These are phyloP conservation scores for Acestrorhynchus altus DNA, from an alignment of 2,797 vertebrate species.

Conservation along the genomic window DNA sequence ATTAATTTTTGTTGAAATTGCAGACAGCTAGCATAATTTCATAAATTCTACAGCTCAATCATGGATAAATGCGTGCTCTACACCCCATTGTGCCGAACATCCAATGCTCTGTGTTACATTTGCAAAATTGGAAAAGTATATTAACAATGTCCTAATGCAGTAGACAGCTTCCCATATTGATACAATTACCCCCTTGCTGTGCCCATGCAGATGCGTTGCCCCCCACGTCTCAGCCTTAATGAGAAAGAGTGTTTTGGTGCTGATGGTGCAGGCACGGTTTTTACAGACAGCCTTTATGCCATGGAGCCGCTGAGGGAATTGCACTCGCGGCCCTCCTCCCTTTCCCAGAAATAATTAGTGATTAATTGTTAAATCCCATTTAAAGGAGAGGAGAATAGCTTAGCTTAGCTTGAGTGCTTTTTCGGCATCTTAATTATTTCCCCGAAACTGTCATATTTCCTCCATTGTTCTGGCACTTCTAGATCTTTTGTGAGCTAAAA, in stretches of 20 bases:
- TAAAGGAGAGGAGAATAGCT: constrained; percentile 39
- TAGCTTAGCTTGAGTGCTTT: constrained; percentile 51
- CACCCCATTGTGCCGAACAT: constrained; percentile 49
- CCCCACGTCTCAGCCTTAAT: constrained; percentile 68
- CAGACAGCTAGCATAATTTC: constrained; percentile 42
- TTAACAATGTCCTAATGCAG: constrained; percentile 75
- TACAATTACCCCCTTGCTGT: constrained; percentile 81
- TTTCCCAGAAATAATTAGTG: constrained; percentile 61
- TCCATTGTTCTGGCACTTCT: constrained; percentile 38
- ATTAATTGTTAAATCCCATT: constrained; percentile 63
- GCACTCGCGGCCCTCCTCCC: constrained; percentile 45
- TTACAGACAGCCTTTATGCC: constrained; percentile 42
- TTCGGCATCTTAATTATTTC: constrained; percentile 60
- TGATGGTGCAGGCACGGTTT: constrained; percentile 59
- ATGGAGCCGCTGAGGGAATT: constrained; percentile 46
- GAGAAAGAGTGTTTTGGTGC: constrained; percentile 65
- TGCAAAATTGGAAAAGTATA: constrained; percentile 79
- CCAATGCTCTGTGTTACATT: constrained; percentile 61
- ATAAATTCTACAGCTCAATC: constrained; percentile 56
- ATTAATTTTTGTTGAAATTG: constrained; percentile 38
- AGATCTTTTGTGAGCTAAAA: constrained; percentile 25
- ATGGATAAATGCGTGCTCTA: constrained; percentile 40
- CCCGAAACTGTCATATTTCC: constrained; percentile 58
- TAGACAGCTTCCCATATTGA: constrained; percentile 80
- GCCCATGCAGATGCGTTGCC: constrained; percentile 64